Evolutionary conservation across 2,888 invertebrate genomes (phyloP).

Genomic region (Proisotoma minuta): DNA sequence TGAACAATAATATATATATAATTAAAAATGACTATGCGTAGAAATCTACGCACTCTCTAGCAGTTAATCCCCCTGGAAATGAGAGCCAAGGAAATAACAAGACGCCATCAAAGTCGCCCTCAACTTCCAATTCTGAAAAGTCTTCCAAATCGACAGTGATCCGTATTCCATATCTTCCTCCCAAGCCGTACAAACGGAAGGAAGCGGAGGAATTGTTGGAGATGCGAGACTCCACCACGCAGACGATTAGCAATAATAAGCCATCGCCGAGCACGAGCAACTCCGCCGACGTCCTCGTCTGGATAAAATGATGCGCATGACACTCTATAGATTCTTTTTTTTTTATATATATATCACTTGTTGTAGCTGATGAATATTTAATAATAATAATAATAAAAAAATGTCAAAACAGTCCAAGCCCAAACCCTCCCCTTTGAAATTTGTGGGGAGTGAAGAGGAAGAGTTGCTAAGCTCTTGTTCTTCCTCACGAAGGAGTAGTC

Average conservation of each 20-base stretch:
- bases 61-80: conserved; percentile 1
- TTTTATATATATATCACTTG: neutral
- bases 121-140: neutral
- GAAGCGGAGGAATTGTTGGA: neutral
- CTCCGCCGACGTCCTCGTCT: neutral
- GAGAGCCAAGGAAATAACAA: neutral
- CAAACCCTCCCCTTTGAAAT: neutral
- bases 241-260: conserved; percentile 6
- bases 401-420: neutral
- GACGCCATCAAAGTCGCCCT: neutral
- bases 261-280: neutral
- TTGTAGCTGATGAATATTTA: neutral
- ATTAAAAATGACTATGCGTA: neutral
- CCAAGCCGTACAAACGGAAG: neutral
- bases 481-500: neutral
- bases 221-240: neutral
- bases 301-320: conserved; percentile 17
- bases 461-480: neutral
- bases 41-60: neutral
- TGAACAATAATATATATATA: neutral
- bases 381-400: neutral
- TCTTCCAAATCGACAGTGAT: neutral
- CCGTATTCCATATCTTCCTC: neutral
- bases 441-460: neutral
- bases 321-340: conserved; percentile 8